Evolutionary conservation across 2,888 invertebrate genomes (phyloP), one percentile per base, ranked within the genome.

Genomic region (Scaptodrosophila latifasciaeformis): DNA sequence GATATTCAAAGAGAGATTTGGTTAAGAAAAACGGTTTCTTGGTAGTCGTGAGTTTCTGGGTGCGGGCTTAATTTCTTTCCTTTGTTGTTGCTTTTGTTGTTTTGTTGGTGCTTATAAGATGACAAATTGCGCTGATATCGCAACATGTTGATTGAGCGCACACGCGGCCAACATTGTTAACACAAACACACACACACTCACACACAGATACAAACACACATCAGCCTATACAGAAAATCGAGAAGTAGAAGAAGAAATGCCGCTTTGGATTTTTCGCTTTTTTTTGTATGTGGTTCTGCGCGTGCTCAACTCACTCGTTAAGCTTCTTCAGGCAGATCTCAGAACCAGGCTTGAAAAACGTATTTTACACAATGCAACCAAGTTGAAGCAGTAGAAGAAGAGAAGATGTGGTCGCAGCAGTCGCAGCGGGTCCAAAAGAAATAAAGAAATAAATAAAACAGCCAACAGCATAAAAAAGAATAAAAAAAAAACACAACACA

Each of bases 61-160:
- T n/a, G n/a, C n/a, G n/a, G n/a, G n/a, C n/a, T n/a, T n/a, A n/a
- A n/a, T n/a, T n/a, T n/a, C n/a, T n/a, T n/a, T n/a, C n/a, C n/a
- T n/a, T n/a, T n/a, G n/a, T n/a, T n/a, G n/a, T n/a, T n/a, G n/a
- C 65, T n/a, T n/a, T n/a, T n/a, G n/a, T n/a, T n/a, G n/a, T n/a
- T n/a, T n/a, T n/a, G n/a, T n/a, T n/a, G n/a, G 56, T 61, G 57
- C 66, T 58, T 51, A 54, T 51, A 46, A 46, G 68, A 81, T 81
- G 72, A 78, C 78, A 81, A 78, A 78, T 81, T 78, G 72, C 62
- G 70, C 76, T 70, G 81, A 78, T 78, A 81, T 75, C 70, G 66
- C 71, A 77, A 71, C 75, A 77, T 78, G 71, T 74, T 80, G 80
- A 78, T 78, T 78, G 80, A 70, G 68, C 66, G 66, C 81, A 68